Conservation (phyloP, 2,888 invertebrate species). For the Epiperipatus broadwayi region DNA sequence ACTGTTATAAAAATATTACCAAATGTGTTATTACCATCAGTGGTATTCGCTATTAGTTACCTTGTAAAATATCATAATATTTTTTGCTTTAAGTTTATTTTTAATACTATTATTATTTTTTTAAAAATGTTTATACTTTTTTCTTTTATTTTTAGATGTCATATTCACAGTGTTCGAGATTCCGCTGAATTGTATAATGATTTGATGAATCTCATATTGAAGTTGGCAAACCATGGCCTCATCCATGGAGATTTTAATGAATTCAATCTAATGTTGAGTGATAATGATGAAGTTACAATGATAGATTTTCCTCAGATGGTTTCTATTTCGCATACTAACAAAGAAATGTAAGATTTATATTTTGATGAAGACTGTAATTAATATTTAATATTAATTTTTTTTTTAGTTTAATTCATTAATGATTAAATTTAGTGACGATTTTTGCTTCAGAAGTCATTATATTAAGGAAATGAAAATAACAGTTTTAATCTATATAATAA, state of each 20-base stretch:
- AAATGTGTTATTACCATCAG: too few relatives aligned
- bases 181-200: constrained; percentile 67
- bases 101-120: constrained; percentile 10
- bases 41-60: too few relatives aligned
- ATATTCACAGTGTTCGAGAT: constrained; percentile 43
- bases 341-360: constrained; percentile 43
- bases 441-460: too few relatives aligned
- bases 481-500: too few relatives aligned
- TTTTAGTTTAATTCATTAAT: too few relatives aligned
- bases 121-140: constrained; percentile 17
- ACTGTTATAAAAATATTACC: too few relatives aligned
- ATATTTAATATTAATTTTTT: too few relatives aligned
- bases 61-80: too few relatives aligned
- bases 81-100: constrained; percentile 7
- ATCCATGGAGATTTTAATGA: constrained; percentile 99
- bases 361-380: too few relatives aligned
- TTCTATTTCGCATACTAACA: constrained; percentile 76
- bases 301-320: constrained; percentile 99
- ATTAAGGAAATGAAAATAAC: too few relatives aligned
- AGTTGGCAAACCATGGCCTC: constrained; percentile 77
- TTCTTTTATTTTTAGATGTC: constrained; percentile 31
- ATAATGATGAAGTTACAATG: constrained; percentile 54
- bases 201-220: constrained; percentile 76
- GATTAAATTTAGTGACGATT: too few relatives aligned
- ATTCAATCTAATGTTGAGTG: constrained; percentile 77